These are phyloP conservation scores for Arnoldichthys spilopterus DNA, from an alignment of 2,797 vertebrate genomes.

Conservation along the genomic window DNA sequence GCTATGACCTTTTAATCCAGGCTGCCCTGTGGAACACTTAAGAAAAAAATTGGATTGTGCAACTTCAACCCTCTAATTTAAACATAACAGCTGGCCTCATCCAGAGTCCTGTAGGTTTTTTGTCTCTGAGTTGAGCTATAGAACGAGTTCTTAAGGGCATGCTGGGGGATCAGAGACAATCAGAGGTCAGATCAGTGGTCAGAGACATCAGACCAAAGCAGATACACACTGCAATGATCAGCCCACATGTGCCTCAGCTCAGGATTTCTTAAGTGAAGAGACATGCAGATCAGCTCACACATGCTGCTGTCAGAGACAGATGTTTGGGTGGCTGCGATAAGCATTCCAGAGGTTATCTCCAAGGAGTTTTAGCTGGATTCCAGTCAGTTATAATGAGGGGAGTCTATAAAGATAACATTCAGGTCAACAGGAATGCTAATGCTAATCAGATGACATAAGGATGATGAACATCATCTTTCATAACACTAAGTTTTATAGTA, in stretches of 20 bases:
- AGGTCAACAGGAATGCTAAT: neutral
- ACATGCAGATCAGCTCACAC: neutral
- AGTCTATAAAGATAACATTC: neutral
- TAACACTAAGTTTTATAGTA: neutral
- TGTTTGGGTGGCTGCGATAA: conserved; percentile 8
- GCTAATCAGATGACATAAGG: neutral
- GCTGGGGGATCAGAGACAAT: neutral
- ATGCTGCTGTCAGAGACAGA: conserved; percentile 20
- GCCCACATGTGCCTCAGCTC: neutral
- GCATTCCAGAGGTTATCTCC: conserved; percentile 37
- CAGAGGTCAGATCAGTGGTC: neutral
- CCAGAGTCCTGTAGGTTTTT: neutral
- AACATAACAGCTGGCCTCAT: neutral
- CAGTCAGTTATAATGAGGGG: neutral
- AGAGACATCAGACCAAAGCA: neutral
- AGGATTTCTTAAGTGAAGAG: neutral
- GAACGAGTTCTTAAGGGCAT: neutral
- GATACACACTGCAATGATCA: neutral
- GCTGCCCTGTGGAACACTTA: no score
- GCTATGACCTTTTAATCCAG: no score
- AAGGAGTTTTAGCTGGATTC: conserved; percentile 21
- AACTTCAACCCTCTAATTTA: no score
- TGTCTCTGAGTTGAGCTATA: neutral
- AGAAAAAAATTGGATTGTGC: no score
- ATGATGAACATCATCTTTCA: neutral